Evolutionary conservation across 2,888 invertebrate genomes (phyloP).

Genomic region (Aphrophora alni): DNA sequence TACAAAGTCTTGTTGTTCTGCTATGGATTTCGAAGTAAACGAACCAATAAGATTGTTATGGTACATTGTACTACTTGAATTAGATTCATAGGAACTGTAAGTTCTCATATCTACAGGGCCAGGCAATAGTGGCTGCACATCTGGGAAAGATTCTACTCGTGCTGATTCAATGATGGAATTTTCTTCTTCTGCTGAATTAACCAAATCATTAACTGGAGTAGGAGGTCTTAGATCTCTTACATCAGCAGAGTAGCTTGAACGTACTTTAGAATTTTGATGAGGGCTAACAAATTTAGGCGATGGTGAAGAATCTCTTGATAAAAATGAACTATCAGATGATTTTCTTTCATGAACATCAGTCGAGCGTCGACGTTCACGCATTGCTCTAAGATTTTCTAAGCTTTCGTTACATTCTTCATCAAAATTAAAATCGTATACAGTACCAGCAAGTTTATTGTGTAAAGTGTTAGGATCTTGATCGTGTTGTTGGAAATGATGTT

Average conservation of each 20-base stretch:
- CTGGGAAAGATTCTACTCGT: conserved; percentile 50
- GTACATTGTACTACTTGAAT: conserved; percentile 64
- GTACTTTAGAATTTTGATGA: conserved; percentile 53
- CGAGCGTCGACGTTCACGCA: conserved; percentile 79
- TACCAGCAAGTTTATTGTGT: conserved; percentile 81
- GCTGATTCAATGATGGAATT: conserved; percentile 1
- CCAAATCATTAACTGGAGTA: conserved; percentile 59
- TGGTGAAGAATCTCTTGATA: conserved; percentile 60
- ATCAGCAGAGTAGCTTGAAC: conserved; percentile 56
- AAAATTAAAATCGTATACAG: conserved; percentile 86
- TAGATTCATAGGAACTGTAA: conserved; percentile 71
- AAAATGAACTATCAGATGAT: conserved; percentile 62
- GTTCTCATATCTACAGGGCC: conserved; percentile 92
- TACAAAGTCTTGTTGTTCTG: conserved; percentile 74
- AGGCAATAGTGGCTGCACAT: conserved; percentile 66
- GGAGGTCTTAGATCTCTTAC: conserved; percentile 61
- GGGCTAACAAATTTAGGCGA: conserved; percentile 67
- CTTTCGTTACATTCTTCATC: conserved; percentile 72
- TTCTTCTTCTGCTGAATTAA: conserved; percentile 52
- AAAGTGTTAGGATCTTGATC: conserved; percentile 68
- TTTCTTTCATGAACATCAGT: conserved; percentile 70
- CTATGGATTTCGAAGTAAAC: conserved; percentile 55
- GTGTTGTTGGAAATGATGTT: conserved; percentile 53
- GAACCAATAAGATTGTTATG: conserved; percentile 52
- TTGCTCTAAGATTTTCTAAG: conserved; percentile 77